Evolutionary conservation across 1,140 invertebrate species (phyloP).

Genomic region (Bombus breviceps): DNA sequence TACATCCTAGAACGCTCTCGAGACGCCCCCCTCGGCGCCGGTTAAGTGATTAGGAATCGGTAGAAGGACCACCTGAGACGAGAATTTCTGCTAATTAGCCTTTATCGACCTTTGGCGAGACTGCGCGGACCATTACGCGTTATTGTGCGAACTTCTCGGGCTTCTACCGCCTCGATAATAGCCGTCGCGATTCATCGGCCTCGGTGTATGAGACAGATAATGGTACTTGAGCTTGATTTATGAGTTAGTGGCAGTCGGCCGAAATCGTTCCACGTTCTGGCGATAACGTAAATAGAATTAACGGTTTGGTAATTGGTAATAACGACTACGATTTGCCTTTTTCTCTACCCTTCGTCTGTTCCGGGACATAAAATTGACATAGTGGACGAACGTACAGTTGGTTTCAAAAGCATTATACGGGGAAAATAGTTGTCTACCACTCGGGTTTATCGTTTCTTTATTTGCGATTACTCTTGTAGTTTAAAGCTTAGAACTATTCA

Average conservation of each 20-base stretch:
- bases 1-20: constrained; percentile 28
- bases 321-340: constrained; percentile 25
- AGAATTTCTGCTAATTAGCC: constrained; percentile 56
- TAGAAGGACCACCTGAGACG: constrained; percentile 40
- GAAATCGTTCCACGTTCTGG: constrained; percentile 49
- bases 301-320: constrained; percentile 50
- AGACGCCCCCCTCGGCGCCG: constrained; percentile 8
- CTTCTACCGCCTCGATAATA: constrained; percentile 41
- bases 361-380: background rate
- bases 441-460: background rate
- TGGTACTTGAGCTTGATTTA: constrained; percentile 47
- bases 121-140: constrained; percentile 44
- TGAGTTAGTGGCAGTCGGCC: constrained; percentile 13
- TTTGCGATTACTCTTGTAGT: background rate
- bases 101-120: constrained; percentile 46
- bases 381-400: background rate
- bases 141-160: constrained; percentile 56
- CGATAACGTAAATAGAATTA: constrained; percentile 60
- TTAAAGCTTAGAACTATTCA: background rate
- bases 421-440: background rate
- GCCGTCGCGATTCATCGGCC: constrained; percentile 48
- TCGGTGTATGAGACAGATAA: constrained; percentile 46
- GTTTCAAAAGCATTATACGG: background rate
- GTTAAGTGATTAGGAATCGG: constrained; percentile 51
- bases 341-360: background rate